Conservation (phyloP, 2,888 invertebrate species). For the Reticulitermes lucifugus region DNA sequence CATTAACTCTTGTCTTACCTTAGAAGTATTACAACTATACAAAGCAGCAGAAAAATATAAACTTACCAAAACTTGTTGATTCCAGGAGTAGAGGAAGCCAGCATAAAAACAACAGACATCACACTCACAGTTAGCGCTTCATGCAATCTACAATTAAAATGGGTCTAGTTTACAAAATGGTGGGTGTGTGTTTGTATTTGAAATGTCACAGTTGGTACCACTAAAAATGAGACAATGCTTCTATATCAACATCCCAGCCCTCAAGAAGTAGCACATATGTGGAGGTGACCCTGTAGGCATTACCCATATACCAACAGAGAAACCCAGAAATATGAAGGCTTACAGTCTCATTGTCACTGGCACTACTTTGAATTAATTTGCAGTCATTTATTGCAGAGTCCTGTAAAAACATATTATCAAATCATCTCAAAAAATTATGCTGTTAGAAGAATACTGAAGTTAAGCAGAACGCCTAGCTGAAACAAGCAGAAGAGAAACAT, state of each 20-base stretch:
- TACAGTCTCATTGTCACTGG: no score
- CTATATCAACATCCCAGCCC: no score
- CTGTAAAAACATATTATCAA: background rate
- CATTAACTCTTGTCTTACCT: background rate
- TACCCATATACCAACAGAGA: no score
- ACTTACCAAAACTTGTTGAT: constrained; percentile 15
- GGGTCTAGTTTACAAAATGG: background rate
- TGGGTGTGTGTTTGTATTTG: no score
- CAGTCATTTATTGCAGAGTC: background rate
- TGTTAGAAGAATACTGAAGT: background rate
- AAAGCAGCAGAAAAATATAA: background rate
- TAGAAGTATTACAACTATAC: background rate
- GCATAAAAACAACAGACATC: constrained; percentile 30
- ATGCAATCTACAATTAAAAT: constrained; percentile 21
- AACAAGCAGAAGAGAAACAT: constrained; percentile 8
- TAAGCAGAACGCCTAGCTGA: background rate
- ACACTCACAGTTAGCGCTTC: constrained; percentile 27
- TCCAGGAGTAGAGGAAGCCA: constrained; percentile 28
- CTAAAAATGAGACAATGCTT: no score
- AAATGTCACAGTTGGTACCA: no score
- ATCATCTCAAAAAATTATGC: background rate
- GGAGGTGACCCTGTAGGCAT: no score
- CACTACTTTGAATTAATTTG: no score
- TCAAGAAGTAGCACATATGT: no score
- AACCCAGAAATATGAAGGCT: no score